Evolutionary conservation across 2,797 vertebrate species (phyloP), one percentile per base, ranked within the genome.

Genomic region (Oreonectes daqikongensis): DNA sequence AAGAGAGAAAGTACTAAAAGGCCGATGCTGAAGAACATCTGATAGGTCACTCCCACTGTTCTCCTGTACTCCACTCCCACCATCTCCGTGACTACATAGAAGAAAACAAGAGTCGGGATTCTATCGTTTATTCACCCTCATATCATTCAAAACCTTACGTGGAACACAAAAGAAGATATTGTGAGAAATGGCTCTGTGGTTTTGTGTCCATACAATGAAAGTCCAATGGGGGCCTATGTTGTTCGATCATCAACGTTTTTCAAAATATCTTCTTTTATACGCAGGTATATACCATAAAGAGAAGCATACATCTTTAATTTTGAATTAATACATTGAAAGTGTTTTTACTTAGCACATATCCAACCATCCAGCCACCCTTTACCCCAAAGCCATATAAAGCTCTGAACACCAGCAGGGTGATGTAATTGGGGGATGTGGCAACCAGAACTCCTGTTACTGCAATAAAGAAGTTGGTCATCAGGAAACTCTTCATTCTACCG

Each of bases 1-100:
- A 97, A 91, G 86, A 95, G 94, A 69, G 97, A 95, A 40, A 99
- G 94, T 79, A 98, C 65, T 80, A 99, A 94, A 84, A 97, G 85
- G 59, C 96, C 97, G 2, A 97, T 50, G 1, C 96, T 98, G 92
- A 97, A 99, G 89, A 96, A 93, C 81, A 97, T 95, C 90, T 99
- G 97, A 85, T 95, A 96, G 40, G 94, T 59, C 0, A 99, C 92
- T 18, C 96, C 97, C 80, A 97, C 94, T 0, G 93, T 94, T 46
- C 95, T 91, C 71, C 97, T 88, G 87, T 93, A 94, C 81, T 97
- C 93, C 4, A 97, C 95, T 0, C 96, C 97, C 22, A 98, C 96
- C 0, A 99, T 88, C 88, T 99, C 97, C 0, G 96, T 98, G 84
- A 99, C 97, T 99, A 80, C 78, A 80, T 67, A 75, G 24, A 63